Evolutionary conservation across 1,140 invertebrate genomes (phyloP).

Genomic region (Amyelois transitella): DNA sequence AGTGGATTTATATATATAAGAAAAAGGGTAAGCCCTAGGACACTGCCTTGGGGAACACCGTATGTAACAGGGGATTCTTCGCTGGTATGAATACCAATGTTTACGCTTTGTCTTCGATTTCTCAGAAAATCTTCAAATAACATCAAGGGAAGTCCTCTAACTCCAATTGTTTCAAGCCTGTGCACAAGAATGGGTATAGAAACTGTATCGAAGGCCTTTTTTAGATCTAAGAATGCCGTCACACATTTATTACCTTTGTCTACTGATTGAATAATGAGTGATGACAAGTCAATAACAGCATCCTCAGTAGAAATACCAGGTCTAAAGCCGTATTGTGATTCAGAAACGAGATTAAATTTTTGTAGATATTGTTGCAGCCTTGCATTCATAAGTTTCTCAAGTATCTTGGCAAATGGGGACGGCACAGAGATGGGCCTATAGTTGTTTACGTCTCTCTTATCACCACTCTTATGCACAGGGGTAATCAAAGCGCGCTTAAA

Average conservation of each 20-base stretch:
- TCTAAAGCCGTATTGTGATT: constrained; percentile 7
- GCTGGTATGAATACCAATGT: too few relatives aligned
- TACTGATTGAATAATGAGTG: neutral
- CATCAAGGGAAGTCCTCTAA: too few relatives aligned
- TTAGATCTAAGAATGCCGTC: constrained; percentile 7
- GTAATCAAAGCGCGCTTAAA: neutral
- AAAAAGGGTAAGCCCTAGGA: too few relatives aligned
- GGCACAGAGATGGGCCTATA: neutral
- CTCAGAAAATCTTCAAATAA: too few relatives aligned
- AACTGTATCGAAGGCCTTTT: constrained; percentile 10
- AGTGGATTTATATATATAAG: too few relatives aligned
- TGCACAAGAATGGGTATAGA: too few relatives aligned
- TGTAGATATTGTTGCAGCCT: neutral
- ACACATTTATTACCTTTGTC: constrained; percentile 1
- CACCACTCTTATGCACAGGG: neutral
- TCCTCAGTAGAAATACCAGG: neutral
- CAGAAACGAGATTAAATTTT: neutral
- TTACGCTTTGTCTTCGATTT: too few relatives aligned
- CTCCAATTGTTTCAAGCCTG: too few relatives aligned
- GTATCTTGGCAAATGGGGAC: neutral
- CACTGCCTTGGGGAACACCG: too few relatives aligned
- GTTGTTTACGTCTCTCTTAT: neutral
- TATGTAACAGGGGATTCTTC: too few relatives aligned
- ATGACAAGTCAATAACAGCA: neutral
- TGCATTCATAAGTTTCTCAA: neutral